Base-by-base conservation (phyloP, 2,888 invertebrate species). In the Orthosia incerta region DNA sequence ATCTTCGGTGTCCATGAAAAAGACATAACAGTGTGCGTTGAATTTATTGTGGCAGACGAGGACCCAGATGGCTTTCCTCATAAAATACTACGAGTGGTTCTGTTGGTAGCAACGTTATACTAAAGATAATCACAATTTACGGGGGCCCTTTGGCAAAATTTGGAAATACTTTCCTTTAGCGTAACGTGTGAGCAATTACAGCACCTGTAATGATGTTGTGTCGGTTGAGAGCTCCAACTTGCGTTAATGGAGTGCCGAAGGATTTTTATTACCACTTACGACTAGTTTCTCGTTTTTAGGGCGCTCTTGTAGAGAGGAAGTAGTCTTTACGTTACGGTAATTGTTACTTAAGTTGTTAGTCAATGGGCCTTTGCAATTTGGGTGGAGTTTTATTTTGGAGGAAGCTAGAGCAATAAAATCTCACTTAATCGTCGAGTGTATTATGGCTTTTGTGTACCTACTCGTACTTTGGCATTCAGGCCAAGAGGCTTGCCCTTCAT, bases 81-180 rank as follows among this genome's bases (percentile, higher is more conserved):
- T 96, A 96, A 96, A 96, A 96, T 95, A 95, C 93, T 91, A 93
- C 90, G 93, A 95, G 95, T 94, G 94, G 94, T 92, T 93, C 93
- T 93, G 93, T 92, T 93, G 91, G 92, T 93, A 93, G 90, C 93
- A 91, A 91, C 91, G 92, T 89, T 92, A 90, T 95, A 95, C 95
- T 96, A 94, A 94, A 95, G 95, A 95, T 96, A 96, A 96, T 96
- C 95, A 95, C 94, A 95, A 96, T 96, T 96, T 96, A 96, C 95
- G 92, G 92, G 90, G 89, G 91, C 91, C 93, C 91, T 93, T 92
- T 90, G 87, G 86, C 85, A 84, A 89, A 92, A 91, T 92, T 94
- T 91, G 89, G 90, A 89, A 93, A 93, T 91, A 92, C 90, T 93
- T 93, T 93, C 89, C 91, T 91, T 90, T 89, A 89, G 86, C 78